Base-by-base conservation (phyloP, 2,797 vertebrate species). In the Benthosema pterotum region DNA sequence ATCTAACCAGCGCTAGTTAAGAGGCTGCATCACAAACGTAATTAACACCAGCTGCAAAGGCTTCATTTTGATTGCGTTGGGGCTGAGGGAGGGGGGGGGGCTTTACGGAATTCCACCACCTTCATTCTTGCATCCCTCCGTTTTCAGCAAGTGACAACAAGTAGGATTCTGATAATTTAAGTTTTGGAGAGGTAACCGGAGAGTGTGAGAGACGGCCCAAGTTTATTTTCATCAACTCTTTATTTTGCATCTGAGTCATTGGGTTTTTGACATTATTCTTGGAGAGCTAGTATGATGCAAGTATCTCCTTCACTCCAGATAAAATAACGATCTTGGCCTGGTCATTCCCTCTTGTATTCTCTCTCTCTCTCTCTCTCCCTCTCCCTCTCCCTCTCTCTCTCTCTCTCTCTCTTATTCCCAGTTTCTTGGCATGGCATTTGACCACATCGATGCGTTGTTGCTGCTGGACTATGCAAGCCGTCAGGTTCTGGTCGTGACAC, bases 171-270 rank as follows among this genome's bases (percentile, higher is more conserved):
- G 32, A 38, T 11, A 38, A 38, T 8, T 9, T 38, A 0, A 3
- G 47, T 25, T n/a, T 74, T 52, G 60, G 42, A 71, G 60, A 11
- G 57, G 42, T 74, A 77, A 82, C 60, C 32, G 57, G 69, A 58
- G 54, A 38, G 28, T 6, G 28, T 32, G 32, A 11, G 18, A 65
- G 71, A 84, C 79, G 71, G 66, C 32, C 63, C 47, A 13, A 72
- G 77, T 75, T 70, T 47, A 69, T 69, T 82, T 85, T 84, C 83
- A 84, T 83, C 74, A 79, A 49, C 68, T 79, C 78, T 38, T 64
- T 79, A 46, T 87, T 89, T 88, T 82, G 73, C 74, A 77, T 80
- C 75, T 86, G 85, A 88, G 82, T 90, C 85, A 87, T 81, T 82
- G 49, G 69, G 28, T 32, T 73, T 79, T 77, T 77, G 69, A 81